These are phyloP conservation scores for Sparidentex hasta DNA, from an alignment of 2,797 vertebrate genomes.

Conservation along the genomic window DNA sequence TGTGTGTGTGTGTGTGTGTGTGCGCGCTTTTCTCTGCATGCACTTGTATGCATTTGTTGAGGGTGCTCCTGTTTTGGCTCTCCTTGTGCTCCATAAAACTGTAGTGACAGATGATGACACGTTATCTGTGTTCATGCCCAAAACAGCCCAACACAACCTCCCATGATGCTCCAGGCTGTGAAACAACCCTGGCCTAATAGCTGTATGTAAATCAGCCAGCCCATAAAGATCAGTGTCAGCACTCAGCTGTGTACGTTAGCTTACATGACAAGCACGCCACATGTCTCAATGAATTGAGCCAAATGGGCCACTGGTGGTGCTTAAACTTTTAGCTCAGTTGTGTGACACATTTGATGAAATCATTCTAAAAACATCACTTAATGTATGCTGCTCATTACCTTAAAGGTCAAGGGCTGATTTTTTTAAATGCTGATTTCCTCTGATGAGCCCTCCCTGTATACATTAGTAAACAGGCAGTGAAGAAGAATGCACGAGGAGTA, in stretches of 20 bases:
- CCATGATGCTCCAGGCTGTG: slow-evolving; percentile 75
- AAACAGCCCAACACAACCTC: slow-evolving; percentile 68
- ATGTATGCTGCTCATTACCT: slow-evolving; percentile 11
- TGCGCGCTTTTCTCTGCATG: slow-evolving; percentile 12
- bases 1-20: too few relatives aligned
- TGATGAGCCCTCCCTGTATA: background rate
- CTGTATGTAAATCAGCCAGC: slow-evolving; percentile 81
- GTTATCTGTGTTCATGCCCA: slow-evolving; percentile 67
- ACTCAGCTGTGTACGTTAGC: slow-evolving; percentile 77
- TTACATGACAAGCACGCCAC: slow-evolving; percentile 69
- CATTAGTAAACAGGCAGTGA: slow-evolving; percentile 33
- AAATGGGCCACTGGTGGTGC: slow-evolving; percentile 54
- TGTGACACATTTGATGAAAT: slow-evolving; percentile 40
- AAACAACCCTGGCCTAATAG: slow-evolving; percentile 74
- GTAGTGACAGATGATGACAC: slow-evolving; percentile 78
- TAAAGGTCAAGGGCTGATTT: slow-evolving; percentile 18
- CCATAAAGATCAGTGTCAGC: slow-evolving; percentile 83
- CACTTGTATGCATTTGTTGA: slow-evolving; percentile 67
- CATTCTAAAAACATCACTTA: slow-evolving; percentile 24
- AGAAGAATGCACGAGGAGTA: slow-evolving; percentile 49
- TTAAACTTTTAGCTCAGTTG: slow-evolving; percentile 46
- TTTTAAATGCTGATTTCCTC: slow-evolving; percentile 21
- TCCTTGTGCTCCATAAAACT: slow-evolving; percentile 67
- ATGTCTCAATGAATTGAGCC: slow-evolving; percentile 72
- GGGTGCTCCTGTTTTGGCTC: slow-evolving; percentile 66